phyloP scores from a whole-genome alignment of 2,888 invertebrate genomes.

The Protophormia terraenovae region DNA sequence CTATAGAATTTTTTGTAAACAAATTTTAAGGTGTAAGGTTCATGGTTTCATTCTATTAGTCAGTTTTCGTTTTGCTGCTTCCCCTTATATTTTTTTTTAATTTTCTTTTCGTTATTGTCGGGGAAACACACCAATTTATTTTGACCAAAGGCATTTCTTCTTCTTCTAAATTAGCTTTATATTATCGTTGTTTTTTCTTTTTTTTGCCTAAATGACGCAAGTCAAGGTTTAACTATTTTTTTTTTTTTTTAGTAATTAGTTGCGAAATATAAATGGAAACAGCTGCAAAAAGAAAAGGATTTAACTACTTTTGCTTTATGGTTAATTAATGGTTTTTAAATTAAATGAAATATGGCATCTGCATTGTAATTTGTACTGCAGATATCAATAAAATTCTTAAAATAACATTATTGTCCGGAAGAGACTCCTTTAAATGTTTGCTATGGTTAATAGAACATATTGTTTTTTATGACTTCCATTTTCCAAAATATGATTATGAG shows the following conservation, averaged over 20 bases:
- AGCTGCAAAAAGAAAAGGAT: conserved; percentile 3
- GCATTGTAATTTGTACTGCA: conserved; percentile 23
- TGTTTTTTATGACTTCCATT: too few relatives aligned
- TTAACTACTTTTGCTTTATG: conserved; percentile 8
- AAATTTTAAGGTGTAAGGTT: conserved; percentile 12
- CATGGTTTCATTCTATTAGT: neutral
- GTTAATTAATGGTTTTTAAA: conserved; percentile 31
- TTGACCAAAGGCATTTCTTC: conserved; percentile 48
- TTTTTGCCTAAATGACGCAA: conserved; percentile 8
- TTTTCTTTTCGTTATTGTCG: neutral
- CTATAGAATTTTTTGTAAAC: neutral
- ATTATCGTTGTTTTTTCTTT: neutral
- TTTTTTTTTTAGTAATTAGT: conserved; percentile 37
- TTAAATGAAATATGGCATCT: conserved; percentile 36
- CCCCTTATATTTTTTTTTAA: neutral
- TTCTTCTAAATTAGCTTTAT: conserved; percentile 21
- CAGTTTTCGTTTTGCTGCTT: neutral
- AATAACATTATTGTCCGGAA: neutral
- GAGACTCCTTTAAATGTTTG: neutral
- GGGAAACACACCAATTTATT: conserved; percentile 50
- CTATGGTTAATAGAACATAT: too few relatives aligned
- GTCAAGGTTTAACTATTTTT: conserved; percentile 42
- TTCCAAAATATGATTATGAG: too few relatives aligned
- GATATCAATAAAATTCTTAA: conserved; percentile 10
- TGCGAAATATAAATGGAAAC: neutral